Conservation (phyloP, 2,797 vertebrate genomes). For the Clarias pachynema region DNA sequence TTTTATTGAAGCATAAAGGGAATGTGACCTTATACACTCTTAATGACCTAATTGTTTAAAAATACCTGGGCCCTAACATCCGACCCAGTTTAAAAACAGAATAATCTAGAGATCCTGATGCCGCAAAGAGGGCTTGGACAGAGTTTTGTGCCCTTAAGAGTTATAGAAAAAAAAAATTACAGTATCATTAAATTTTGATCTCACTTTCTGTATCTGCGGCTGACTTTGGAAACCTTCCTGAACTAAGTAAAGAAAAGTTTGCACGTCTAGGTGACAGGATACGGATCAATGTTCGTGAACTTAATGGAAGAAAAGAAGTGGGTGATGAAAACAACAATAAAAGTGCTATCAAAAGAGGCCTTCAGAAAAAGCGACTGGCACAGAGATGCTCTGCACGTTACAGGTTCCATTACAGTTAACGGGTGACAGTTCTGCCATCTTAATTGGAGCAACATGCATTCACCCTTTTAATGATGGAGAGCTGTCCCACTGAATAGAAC, state of each 20-base stretch:
- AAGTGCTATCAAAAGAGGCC: slow-evolving; percentile 71
- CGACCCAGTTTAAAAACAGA: neutral
- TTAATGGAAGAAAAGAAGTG: slow-evolving; percentile 63
- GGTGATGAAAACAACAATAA: slow-evolving; percentile 63
- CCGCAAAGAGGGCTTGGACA: neutral
- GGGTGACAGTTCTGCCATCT: slow-evolving; percentile 75
- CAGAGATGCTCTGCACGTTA: slow-evolving; percentile 66
- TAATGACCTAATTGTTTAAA: neutral
- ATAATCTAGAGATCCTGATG: neutral
- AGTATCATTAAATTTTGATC: slow-evolving; percentile 48
- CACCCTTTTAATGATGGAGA: slow-evolving; percentile 55
- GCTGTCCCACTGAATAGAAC: slow-evolving; percentile 59
- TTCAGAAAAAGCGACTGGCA: slow-evolving; percentile 65
- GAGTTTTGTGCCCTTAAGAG: neutral
- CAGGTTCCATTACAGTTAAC: slow-evolving; percentile 71
- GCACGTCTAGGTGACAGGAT: slow-evolving; percentile 69
- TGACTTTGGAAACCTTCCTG: slow-evolving; percentile 62
- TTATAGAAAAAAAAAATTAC: slow-evolving; percentile 20
- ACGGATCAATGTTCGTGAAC: slow-evolving; percentile 68
- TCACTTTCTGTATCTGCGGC: slow-evolving; percentile 11
- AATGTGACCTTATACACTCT: neutral
- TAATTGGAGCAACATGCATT: slow-evolving; percentile 44
- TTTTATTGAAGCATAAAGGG: neutral
- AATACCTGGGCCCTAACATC: neutral
- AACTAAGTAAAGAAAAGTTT: slow-evolving; percentile 76